A percentile compares a stretch with the other conserved stretches of the same genome.
phyloP scores from a whole-genome alignment of 2,113 vertebrate species.

The Phrynocephalus versicolor region DNA sequence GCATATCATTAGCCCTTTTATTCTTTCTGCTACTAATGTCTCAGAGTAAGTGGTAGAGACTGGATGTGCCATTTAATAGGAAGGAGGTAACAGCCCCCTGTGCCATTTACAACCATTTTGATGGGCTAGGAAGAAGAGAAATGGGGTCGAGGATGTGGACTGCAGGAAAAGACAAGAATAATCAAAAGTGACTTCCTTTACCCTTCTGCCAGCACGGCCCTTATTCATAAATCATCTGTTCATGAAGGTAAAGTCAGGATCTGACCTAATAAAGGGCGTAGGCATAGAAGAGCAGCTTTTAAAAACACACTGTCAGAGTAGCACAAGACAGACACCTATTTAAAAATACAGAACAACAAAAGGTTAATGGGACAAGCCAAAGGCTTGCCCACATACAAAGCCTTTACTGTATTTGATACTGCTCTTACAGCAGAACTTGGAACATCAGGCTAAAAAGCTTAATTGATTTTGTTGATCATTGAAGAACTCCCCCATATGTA shows the following conservation, averaged over 20 bases:
- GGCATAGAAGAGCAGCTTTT: background rate
- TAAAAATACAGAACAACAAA: background rate
- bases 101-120: background rate
- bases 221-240: background rate
- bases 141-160: background rate
- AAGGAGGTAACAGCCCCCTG: background rate
- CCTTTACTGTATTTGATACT: background rate
- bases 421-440: background rate
- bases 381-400: background rate
- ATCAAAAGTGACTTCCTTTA: background rate
- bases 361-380: too few relatives aligned
- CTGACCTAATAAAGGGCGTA: background rate
- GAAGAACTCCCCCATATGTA: too few relatives aligned
- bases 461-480: background rate
- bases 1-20: too few relatives aligned
- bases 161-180: background rate
- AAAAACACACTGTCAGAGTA: background rate
- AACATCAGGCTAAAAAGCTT: background rate
- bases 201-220: background rate
- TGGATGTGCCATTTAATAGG: background rate
- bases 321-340: background rate
- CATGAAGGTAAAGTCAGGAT: background rate
- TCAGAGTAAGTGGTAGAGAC: too few relatives aligned
- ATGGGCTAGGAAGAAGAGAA: background rate
- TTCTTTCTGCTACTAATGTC: too few relatives aligned